Evolutionary conservation across 23 tunicate species (phyloP), one percentile per base, ranked within the genome.

Genomic region (Trididemnum miniatum): DNA sequence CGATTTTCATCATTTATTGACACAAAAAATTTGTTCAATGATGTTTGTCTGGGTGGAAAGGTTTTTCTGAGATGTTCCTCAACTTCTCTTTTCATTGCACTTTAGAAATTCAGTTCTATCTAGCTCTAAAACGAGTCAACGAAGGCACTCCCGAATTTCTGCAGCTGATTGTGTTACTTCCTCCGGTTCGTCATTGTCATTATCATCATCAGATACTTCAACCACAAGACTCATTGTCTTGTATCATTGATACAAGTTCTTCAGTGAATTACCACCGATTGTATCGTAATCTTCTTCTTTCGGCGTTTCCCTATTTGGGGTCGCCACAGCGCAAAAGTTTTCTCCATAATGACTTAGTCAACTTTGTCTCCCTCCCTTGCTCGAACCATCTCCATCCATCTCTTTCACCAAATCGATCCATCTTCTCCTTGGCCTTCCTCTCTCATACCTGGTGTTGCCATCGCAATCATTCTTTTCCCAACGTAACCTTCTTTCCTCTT

Each of bases 141-240:
- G 71, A 78, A 78, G 82, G 74, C 73, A 78, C 74, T 78, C 82
- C 38, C n/a, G 67, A 74, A 78, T 78, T 29, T 78, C 82, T 78
- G 82, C 82, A 59, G 36, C 69, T 78, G 71, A 78, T 78, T 74
- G 82, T 57, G 37, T 78, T 78, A 12, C 39, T 78, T 78, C 72
- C 82, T 78, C 82, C 24, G 82, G 82, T 78, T 78, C 18, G 82
- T 78, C 82, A 28, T 78, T 40, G 36, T 57, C 69, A 49, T 40
- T 32, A 57, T 78, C 74, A 29, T 31, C 24, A 78, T 78, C 65
- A 67, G 79, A 36, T 39, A 74, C 59, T 31, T 59, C 74, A 59
- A 57, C 74, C 32, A 78, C 74, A 59, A 33, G 22, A 15, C 37
- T 78, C 82, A 34, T 78, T 78, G 82, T 59, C 32, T 20, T 59